phyloP scores from a whole-genome alignment of 1,140 invertebrate species.

The Heliconius eleuchia region DNA sequence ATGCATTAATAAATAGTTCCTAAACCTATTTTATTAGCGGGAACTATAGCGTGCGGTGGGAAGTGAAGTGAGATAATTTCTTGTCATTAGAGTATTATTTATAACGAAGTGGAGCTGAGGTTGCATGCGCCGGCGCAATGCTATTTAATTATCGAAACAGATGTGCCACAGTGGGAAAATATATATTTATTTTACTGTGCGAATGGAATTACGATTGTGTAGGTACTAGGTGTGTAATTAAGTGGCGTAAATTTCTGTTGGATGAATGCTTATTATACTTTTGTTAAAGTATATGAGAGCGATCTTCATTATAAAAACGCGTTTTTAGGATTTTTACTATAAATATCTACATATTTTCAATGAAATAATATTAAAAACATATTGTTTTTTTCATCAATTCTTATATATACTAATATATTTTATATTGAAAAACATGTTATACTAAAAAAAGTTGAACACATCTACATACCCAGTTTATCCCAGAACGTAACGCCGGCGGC shows the following conservation, averaged over 20 bases:
- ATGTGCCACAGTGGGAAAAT: slow-evolving; percentile 12
- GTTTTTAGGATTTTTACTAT: too few relatives aligned
- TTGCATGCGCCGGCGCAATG: slow-evolving; percentile 47
- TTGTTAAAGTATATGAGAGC: too few relatives aligned
- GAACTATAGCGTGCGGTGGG: slow-evolving; percentile 48
- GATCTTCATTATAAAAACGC: too few relatives aligned
- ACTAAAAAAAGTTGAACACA: background rate
- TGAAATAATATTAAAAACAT: too few relatives aligned
- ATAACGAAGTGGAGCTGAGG: slow-evolving; percentile 54
- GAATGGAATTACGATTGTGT: background rate
- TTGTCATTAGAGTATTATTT: slow-evolving; percentile 78
- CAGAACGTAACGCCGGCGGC: slow-evolving; percentile 65
- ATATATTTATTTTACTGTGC: slow-evolving; percentile 6
- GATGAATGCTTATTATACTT: too few relatives aligned
- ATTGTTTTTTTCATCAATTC: background rate
- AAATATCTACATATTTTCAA: too few relatives aligned
- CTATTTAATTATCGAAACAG: slow-evolving; percentile 24
- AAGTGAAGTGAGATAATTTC: slow-evolving; percentile 69
- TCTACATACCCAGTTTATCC: slow-evolving; percentile 25
- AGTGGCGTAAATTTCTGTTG: too few relatives aligned
- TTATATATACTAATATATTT: background rate
- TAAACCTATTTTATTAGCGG: slow-evolving; percentile 40
- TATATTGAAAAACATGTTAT: background rate
- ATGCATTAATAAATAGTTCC: slow-evolving; percentile 42
- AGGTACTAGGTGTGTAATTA: background rate